A percentile compares a stretch with the other conserved stretches of the same genome.
Evolutionary conservation across 2,797 vertebrate species (phyloP).

Genomic region (Malacoctenus gilli): DNA sequence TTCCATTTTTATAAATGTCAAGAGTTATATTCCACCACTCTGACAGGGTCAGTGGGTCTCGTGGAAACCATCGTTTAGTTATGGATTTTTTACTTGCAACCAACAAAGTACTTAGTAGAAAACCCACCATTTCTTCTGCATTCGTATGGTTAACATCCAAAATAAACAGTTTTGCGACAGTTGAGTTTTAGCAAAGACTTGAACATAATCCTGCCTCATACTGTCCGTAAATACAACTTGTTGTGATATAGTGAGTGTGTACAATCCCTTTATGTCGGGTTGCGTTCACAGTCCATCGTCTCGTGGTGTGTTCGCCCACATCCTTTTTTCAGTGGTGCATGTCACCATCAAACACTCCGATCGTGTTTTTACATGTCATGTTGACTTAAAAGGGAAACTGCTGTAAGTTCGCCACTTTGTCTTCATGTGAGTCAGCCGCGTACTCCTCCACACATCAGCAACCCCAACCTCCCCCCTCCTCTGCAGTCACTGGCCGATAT

Average conservation of each 20-base stretch:
- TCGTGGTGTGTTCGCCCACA: constrained; percentile 44
- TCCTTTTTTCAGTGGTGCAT: constrained; percentile 46
- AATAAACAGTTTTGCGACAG: neutral
- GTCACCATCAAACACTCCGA: constrained; percentile 29
- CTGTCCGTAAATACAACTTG: no score
- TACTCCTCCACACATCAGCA: constrained; percentile 40
- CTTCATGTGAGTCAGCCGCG: neutral
- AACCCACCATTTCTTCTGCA: neutral
- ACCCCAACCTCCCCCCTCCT: constrained; percentile 8
- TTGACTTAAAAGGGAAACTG: constrained; percentile 83
- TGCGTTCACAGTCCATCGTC: constrained; percentile 45
- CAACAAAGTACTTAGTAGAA: neutral
- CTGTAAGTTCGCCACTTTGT: constrained; percentile 69
- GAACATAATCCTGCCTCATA: no score
- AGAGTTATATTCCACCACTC: no score
- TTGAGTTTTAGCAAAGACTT: no score
- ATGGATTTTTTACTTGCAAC: neutral
- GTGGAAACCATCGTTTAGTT: neutral
- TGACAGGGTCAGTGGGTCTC: neutral
- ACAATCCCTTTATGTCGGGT: constrained; percentile 36
- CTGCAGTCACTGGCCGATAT: constrained; percentile 9
- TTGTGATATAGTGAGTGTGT: no score
- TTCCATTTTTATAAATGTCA: no score
- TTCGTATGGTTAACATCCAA: neutral
- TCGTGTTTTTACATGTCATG: constrained; percentile 67